Conservation (phyloP, 2,888 invertebrate genomes). For the Amblyjoppa fuscipennis region DNA sequence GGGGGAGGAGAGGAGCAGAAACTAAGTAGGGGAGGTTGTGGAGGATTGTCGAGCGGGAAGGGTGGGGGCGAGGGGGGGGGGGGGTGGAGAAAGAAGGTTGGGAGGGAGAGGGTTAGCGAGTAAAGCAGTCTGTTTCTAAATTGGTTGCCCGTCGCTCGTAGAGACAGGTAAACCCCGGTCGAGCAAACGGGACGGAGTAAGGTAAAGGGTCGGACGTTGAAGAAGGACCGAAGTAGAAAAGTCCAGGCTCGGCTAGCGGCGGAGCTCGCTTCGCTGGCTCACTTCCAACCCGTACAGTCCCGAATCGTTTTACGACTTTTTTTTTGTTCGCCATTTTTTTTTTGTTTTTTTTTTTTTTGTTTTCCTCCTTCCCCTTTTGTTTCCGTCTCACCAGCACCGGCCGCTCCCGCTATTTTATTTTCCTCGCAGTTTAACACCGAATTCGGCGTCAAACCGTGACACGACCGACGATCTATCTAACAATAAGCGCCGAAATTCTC, state of each 20-base stretch:
- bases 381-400: constrained; percentile 19
- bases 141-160: constrained; percentile 67
- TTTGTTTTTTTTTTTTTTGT: constrained; percentile 12
- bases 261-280: constrained; percentile 62
- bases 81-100: background rate
- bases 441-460: constrained; percentile 63
- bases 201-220: background rate
- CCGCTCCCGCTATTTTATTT: constrained; percentile 40
- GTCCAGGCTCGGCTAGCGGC: constrained; percentile 48
- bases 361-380: constrained; percentile 15
- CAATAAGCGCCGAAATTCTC: constrained; percentile 56
- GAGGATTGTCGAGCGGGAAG: background rate
- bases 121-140: constrained; percentile 67
- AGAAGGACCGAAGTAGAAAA: background rate
- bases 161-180: constrained; percentile 61
- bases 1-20: background rate
- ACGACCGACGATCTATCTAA: constrained; percentile 63
- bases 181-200: constrained; percentile 20
- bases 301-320: constrained; percentile 66
- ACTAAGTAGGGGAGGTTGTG: constrained; percentile 4
- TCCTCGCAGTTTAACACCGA: constrained; percentile 64
- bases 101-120: constrained; percentile 41
- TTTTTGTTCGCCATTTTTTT: constrained; percentile 37
- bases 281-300: constrained; percentile 65
- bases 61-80: background rate